Evolutionary conservation across 2,113 vertebrate genomes (phyloP).

Genomic region (Plotosus lineatus): DNA sequence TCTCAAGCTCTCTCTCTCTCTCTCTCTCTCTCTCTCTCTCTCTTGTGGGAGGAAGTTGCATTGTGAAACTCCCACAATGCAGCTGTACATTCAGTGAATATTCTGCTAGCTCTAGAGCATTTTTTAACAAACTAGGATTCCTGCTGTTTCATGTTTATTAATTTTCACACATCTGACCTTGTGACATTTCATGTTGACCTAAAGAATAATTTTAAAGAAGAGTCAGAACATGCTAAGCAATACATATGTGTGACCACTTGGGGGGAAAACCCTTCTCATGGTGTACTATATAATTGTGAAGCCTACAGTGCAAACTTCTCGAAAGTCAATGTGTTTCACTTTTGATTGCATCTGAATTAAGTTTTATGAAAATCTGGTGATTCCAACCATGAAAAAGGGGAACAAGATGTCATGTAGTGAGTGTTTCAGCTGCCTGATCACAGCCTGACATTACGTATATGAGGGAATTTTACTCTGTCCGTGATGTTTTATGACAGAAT

Average conservation of each 20-base stretch:
- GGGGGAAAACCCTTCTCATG: not conserved
- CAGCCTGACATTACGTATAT: not conserved
- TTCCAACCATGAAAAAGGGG: not conserved
- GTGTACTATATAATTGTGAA: not conserved
- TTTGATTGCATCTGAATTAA: not conserved
- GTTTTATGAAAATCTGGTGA: not conserved
- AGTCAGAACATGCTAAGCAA: not conserved
- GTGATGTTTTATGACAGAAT: not conserved
- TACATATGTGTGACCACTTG: not conserved
- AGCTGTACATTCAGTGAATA: constrained; percentile 25
- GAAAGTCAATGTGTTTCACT: not conserved
- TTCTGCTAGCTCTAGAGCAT: constrained; percentile 21
- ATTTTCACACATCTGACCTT: not conserved
- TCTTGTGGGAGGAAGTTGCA: constrained; percentile 59
- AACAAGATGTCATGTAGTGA: not conserved
- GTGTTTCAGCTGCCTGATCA: not conserved
- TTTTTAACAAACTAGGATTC: not conserved
- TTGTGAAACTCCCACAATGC: constrained; percentile 41
- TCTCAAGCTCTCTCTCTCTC: not conserved
- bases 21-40: not conserved
- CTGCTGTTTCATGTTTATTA: not conserved
- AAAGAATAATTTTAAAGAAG: no score
- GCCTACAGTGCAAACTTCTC: not conserved
- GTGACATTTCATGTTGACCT: no score
- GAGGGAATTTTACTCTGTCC: not conserved